Conservation (phyloP, 2,888 invertebrate species). For the Unio delphinus region DNA sequence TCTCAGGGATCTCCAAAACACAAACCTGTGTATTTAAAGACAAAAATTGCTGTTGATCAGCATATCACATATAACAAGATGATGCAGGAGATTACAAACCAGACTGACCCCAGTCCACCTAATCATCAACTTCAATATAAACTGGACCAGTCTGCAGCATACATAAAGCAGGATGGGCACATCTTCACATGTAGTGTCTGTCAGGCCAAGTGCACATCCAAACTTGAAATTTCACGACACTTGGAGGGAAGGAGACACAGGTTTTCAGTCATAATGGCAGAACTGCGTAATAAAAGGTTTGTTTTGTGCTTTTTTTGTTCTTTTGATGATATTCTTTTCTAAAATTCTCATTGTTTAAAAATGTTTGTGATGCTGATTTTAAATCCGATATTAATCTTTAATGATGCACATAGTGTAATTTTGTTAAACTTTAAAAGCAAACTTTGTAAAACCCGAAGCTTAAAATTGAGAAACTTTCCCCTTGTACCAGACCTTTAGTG, state of each 20-base stretch:
- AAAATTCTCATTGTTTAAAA: no score
- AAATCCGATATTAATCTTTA: no score
- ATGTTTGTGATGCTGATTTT: no score
- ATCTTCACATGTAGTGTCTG: conserved; percentile 33
- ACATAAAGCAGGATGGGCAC: conserved; percentile 21
- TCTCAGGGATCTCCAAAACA: neutral
- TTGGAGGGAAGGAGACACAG: conserved; percentile 40
- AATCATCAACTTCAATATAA: neutral
- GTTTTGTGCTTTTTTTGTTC: neutral
- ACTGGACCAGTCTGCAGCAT: conserved; percentile 2
- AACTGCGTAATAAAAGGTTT: conserved; percentile 41
- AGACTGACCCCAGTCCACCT: conserved; percentile 8
- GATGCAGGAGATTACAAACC: conserved; percentile 2
- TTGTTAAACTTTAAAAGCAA: no score
- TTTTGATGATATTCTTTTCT: neutral
- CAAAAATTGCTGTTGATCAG: conserved; percentile 42
- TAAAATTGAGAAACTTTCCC: no score
- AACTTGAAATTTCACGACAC: conserved; percentile 33
- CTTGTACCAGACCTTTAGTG: no score
- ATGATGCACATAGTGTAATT: no score
- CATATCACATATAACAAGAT: conserved; percentile 32
- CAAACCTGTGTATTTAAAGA: conserved; percentile 1
- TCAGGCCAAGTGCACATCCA: conserved; percentile 33
- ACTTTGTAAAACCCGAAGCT: no score
- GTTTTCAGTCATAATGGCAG: conserved; percentile 31